These are phyloP conservation scores for Ailuropoda melanoleuca DNA, from an alignment of 2,113 vertebrate species.

Conservation along the genomic window DNA sequence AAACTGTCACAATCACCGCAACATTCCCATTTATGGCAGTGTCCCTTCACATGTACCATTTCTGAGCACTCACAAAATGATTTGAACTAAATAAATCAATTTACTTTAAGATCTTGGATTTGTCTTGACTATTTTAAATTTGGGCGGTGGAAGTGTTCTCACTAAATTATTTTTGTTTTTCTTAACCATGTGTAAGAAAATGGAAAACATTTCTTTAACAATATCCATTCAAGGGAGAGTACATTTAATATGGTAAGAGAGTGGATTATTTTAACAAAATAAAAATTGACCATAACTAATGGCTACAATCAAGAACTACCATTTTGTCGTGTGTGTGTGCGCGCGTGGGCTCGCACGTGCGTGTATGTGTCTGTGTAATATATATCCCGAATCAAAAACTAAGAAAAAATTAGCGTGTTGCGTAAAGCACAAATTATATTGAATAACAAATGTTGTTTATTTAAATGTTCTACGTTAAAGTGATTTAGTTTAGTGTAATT, in stretches of 20 bases:
- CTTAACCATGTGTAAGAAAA: not conserved
- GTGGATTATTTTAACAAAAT: not conserved
- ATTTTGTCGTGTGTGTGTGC: not conserved
- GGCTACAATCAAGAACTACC: not conserved
- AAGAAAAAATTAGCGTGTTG: not conserved
- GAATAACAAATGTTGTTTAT: not conserved
- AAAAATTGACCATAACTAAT: not conserved
- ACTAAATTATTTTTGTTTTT: slow-evolving; percentile 36
- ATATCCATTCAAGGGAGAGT: not conserved
- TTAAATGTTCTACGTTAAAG: not conserved
- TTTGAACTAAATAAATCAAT: slow-evolving; percentile 13
- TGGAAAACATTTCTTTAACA: not conserved
- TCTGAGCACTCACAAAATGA: not conserved
- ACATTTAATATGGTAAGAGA: not conserved
- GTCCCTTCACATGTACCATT: not conserved
- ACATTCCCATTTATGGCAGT: not conserved
- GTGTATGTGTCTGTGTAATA: not conserved
- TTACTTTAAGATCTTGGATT: not conserved
- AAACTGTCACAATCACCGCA: not conserved
- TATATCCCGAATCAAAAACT: not conserved
- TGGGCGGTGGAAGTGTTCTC: not conserved
- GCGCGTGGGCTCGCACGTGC: too few relatives aligned
- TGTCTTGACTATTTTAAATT: not conserved
- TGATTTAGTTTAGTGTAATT: not conserved
- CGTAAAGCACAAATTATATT: not conserved